phyloP scores from a whole-genome alignment of 2,113 vertebrate species.

The Corythornis cristatus region DNA sequence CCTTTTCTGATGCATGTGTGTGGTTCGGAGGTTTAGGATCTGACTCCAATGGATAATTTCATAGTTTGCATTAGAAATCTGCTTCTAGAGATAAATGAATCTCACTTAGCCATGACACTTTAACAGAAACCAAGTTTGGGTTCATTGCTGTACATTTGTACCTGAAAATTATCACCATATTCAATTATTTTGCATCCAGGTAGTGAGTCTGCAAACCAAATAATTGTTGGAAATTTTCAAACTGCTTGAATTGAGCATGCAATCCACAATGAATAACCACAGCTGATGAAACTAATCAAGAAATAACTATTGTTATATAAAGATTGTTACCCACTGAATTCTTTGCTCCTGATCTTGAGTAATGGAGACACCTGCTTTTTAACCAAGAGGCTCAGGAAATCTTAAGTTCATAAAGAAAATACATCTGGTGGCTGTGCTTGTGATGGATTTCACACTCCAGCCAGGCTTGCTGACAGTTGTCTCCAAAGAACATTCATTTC shows the following conservation, averaged over 20 bases:
- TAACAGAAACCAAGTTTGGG: not conserved
- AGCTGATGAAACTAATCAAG: not conserved
- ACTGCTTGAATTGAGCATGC: not conserved
- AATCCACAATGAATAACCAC: not conserved
- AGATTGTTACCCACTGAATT: not conserved
- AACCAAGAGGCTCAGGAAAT: conserved; percentile 9
- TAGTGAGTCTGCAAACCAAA: not conserved
- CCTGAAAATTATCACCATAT: not conserved
- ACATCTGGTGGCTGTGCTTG: conserved; percentile 7
- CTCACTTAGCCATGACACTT: not conserved
- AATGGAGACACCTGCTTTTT: not conserved
- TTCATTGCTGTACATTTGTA: not conserved
- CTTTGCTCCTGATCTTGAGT: not conserved
- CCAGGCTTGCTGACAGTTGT: not conserved
- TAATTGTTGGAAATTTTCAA: not conserved
- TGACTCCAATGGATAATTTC: not conserved
- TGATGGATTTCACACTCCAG: conserved; percentile 37
- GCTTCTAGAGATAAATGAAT: not conserved
- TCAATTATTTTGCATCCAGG: not conserved
- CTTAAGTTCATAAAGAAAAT: not conserved
- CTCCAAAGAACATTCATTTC: conserved; percentile 28
- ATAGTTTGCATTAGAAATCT: not conserved
- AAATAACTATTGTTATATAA: not conserved
- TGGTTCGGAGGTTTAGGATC: not conserved
- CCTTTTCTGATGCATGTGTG: not conserved